Evolutionary conservation across 2,888 invertebrate genomes (phyloP).

Genomic region (Cepaea hortensis): DNA sequence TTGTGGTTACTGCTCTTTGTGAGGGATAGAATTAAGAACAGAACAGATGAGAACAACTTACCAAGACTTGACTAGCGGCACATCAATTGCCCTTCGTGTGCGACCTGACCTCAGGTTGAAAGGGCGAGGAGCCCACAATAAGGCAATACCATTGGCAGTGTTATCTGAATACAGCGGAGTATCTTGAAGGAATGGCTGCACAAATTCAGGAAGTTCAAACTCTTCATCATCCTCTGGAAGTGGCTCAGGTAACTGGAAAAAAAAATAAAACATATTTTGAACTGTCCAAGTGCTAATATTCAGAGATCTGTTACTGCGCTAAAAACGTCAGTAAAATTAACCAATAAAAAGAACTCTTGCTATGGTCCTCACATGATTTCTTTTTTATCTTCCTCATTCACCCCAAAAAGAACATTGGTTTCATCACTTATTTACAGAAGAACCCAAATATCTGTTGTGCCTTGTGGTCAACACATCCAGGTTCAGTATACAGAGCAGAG

Average conservation of each 20-base stretch:
- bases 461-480: too few species aligned
- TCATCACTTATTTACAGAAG: too few species aligned
- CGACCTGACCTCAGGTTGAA: conserved; percentile 97
- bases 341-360: conserved; percentile 81
- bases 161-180: conserved; percentile 98
- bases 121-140: conserved; percentile 98
- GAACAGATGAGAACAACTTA: conserved; percentile 77
- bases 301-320: background rate
- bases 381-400: too few species aligned
- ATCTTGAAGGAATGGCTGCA: conserved; percentile 94
- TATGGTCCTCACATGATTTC: conserved; percentile 83
- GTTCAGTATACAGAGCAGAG: too few species aligned
- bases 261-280: too few species aligned
- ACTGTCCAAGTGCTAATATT: background rate
- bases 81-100: conserved; percentile 94
- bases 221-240: conserved; percentile 89
- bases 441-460: too few species aligned
- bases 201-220: conserved; percentile 91
- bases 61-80: conserved; percentile 98
- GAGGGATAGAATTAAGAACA: too few species aligned
- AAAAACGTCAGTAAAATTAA: background rate
- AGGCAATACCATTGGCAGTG: conserved; percentile 97
- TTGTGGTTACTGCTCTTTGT: too few species aligned
- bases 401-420: too few species aligned
- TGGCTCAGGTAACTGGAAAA: conserved; percentile 83